A percentile compares a stretch with the other conserved stretches of the same genome.
phyloP scores from a whole-genome alignment of 2,888 invertebrate species.

The Laspeyria flexula region DNA sequence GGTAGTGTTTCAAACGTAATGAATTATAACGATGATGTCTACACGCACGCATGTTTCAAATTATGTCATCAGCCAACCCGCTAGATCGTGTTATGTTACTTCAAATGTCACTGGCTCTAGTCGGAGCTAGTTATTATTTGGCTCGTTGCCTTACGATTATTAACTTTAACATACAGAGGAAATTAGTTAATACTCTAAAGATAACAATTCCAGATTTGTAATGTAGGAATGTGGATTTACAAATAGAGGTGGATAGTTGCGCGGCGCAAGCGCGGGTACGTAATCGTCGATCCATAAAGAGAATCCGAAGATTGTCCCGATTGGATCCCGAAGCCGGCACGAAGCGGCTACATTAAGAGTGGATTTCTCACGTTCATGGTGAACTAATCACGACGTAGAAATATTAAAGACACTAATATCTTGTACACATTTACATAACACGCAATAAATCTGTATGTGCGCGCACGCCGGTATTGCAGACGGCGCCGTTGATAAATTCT shows the following conservation, averaged over 20 bases:
- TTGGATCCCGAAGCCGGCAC: conserved; percentile 59
- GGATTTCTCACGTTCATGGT: conserved; percentile 71
- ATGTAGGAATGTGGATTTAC: conserved; percentile 33
- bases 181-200: conserved; percentile 49
- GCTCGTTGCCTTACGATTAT: conserved; percentile 73
- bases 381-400: conserved; percentile 80
- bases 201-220: conserved; percentile 41
- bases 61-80: conserved; percentile 73
- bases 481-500: conserved; percentile 78
- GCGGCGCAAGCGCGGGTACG: conserved; percentile 40
- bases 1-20: conserved; percentile 57
- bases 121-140: conserved; percentile 72
- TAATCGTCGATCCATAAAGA: conserved; percentile 62
- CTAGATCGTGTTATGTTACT: conserved; percentile 69
- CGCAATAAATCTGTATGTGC: conserved; percentile 73
- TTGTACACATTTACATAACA: conserved; percentile 83
- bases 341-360: conserved; percentile 59
- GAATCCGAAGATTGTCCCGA: conserved; percentile 66
- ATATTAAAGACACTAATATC: conserved; percentile 84
- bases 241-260: conserved; percentile 42
- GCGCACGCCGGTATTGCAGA: conserved; percentile 60
- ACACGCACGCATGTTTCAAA: conserved; percentile 68
- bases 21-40: conserved; percentile 64
- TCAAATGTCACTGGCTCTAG: conserved; percentile 69
- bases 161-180: conserved; percentile 58